Conservation (phyloP, 30 jellyfish, hydroid and myxozoan species). For the Hydractinia echinata region DNA sequence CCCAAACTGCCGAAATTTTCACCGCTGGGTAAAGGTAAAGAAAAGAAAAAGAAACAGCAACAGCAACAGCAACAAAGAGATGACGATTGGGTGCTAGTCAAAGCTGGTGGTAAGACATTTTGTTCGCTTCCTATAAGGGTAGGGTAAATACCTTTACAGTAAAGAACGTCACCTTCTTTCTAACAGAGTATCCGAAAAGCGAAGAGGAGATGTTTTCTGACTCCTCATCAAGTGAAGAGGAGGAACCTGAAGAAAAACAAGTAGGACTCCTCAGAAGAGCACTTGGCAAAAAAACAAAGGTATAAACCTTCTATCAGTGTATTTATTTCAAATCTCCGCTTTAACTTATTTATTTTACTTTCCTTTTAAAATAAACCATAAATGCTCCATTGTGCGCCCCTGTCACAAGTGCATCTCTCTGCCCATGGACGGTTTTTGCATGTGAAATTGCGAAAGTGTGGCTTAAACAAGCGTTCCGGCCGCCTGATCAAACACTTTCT, state of each 20-base stretch:
- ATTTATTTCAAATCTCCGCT: background rate
- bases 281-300: conserved; percentile 27
- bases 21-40: background rate
- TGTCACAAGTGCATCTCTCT: too few relatives aligned
- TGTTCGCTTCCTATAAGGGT: background rate
- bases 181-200: background rate
- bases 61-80: background rate
- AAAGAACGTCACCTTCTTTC: background rate
- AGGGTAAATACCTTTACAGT: background rate
- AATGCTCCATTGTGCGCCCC: too few relatives aligned
- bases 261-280: conserved; percentile 19
- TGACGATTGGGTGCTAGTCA: conserved; percentile 5
- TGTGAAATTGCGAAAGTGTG: too few relatives aligned
- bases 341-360: too few relatives aligned
- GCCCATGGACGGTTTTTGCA: too few relatives aligned
- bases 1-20: background rate
- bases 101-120: background rate
- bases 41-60: background rate
- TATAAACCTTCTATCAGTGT: background rate
- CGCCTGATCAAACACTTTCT: background rate
- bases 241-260: background rate
- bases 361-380: too few relatives aligned
- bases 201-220: conserved; percentile 10
- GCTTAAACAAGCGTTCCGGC: background rate
- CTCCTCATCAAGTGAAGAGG: conserved; percentile 2